A percentile compares a stretch with the other conserved stretches of the same genome.
Conservation (phyloP, 2,797 vertebrate species). For the Clarias pachynema region DNA sequence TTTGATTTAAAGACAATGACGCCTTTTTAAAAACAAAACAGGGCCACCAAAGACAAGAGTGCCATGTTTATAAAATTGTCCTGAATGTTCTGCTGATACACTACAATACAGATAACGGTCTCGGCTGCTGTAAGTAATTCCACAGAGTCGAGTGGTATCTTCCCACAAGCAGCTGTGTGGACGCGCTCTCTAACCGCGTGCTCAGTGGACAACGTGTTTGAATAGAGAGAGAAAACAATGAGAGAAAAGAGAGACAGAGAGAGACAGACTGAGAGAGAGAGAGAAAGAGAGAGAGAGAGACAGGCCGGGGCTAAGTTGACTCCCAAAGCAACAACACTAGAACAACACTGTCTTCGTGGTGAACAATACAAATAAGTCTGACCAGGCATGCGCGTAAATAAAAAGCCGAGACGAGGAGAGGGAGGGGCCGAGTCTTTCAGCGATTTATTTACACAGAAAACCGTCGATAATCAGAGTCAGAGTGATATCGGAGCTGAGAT, state of each 20-base stretch:
- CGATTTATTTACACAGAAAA: not conserved
- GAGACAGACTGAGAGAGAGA: not conserved
- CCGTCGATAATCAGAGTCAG: not conserved
- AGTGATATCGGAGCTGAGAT: not conserved
- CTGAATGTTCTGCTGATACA: not conserved
- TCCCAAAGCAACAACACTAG: constrained; percentile 76
- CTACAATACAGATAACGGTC: not conserved
- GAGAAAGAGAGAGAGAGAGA: constrained; percentile 29
- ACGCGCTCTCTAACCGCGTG: not conserved
- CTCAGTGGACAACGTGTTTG: constrained; percentile 21
- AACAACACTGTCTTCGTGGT: constrained; percentile 78
- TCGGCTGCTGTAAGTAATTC: not conserved
- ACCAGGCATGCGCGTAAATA: constrained; percentile 65
- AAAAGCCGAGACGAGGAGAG: not conserved
- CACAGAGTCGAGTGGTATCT: not conserved
- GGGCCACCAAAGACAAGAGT: not conserved
- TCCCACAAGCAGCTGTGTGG: constrained; percentile 15
- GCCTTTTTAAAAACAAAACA: not conserved
- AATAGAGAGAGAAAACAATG: constrained; percentile 49
- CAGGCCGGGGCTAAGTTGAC: constrained; percentile 62
- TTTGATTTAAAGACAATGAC: not conserved
- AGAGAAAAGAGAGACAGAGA: not conserved
- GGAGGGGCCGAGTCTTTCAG: not conserved
- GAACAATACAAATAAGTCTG: constrained; percentile 72
- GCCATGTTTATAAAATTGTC: constrained; percentile 5